Conservation (phyloP, 2,113 vertebrate species). For the Xiphias gladius region DNA sequence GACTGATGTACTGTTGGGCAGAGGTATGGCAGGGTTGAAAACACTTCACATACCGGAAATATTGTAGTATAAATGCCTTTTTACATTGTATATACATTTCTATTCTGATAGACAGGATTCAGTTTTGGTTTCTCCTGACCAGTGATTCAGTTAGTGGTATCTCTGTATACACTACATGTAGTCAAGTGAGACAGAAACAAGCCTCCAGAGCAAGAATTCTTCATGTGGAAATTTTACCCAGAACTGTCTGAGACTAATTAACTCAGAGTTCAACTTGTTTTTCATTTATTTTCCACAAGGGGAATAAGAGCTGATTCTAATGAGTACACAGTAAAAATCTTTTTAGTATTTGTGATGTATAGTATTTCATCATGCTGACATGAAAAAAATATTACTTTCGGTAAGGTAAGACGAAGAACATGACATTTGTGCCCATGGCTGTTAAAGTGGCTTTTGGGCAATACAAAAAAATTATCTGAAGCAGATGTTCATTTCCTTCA, state of each 20-base stretch:
- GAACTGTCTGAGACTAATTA: conserved; percentile 43
- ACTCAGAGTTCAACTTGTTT: conserved; percentile 37
- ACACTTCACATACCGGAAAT: not conserved
- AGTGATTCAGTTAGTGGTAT: conserved; percentile 1
- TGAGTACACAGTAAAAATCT: not conserved
- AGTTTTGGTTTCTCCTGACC: not conserved
- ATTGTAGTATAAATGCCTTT: not conserved
- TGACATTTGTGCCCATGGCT: not conserved
- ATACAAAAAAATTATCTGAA: conserved; percentile 13
- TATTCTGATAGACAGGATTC: not conserved
- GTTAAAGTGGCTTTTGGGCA: conserved; percentile 20
- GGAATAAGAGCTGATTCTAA: conserved; percentile 15
- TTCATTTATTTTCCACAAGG: conserved; percentile 43
- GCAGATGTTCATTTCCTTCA: conserved; percentile 28
- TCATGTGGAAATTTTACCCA: not conserved
- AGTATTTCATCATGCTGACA: conserved; percentile 4
- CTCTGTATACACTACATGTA: not conserved
- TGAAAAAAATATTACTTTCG: conserved; percentile 35
- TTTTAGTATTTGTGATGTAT: conserved; percentile 29
- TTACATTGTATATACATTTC: conserved; percentile 4
- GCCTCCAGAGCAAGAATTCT: not conserved
- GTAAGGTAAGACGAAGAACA: conserved; percentile 5
- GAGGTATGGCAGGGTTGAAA: not conserved
- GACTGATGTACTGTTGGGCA: not conserved
- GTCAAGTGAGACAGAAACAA: conserved; percentile 12